These are phyloP conservation scores for Pseudocheirus occidentalis DNA, from an alignment of 2,797 vertebrate species.

Conservation along the genomic window DNA sequence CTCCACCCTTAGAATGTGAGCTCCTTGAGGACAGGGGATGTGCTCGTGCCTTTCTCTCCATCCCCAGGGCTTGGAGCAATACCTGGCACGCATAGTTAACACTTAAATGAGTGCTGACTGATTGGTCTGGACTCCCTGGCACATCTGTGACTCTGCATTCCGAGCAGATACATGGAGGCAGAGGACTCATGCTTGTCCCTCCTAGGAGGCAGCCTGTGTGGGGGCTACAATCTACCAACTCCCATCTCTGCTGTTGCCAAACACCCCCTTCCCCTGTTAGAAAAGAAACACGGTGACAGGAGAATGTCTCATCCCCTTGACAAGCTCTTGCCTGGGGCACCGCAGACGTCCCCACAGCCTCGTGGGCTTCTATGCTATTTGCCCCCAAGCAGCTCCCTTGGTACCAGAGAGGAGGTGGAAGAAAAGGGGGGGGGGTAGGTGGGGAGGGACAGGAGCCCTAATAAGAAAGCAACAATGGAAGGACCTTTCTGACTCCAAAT, in stretches of 20 bases:
- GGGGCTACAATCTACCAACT: neutral
- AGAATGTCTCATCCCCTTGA: neutral
- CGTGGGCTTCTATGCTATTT: neutral
- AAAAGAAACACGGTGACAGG: neutral
- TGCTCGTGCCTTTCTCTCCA: neutral
- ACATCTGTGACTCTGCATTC: neutral
- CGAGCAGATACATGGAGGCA: neutral
- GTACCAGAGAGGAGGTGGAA: neutral
- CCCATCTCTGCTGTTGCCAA: neutral
- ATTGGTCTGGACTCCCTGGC: neutral
- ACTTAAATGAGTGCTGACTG: neutral
- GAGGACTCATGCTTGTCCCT: neutral
- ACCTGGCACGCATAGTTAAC: neutral
- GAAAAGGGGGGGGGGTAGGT: neutral
- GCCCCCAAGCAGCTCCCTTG: neutral
- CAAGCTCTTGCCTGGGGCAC: neutral
- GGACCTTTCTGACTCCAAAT: neutral
- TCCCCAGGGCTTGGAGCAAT: neutral
- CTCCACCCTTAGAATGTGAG: neutral
- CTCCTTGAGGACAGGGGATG: neutral
- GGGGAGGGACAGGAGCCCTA: neutral
- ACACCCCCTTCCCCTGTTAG: neutral
- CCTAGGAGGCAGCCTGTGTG: neutral
- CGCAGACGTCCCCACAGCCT: neutral
- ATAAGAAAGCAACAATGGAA: neutral